These are phyloP conservation scores for Halisarca cf. caerulea DNA, from an alignment of 37 sponge, comb jelly and placozoan genomes.

Conservation along the genomic window DNA sequence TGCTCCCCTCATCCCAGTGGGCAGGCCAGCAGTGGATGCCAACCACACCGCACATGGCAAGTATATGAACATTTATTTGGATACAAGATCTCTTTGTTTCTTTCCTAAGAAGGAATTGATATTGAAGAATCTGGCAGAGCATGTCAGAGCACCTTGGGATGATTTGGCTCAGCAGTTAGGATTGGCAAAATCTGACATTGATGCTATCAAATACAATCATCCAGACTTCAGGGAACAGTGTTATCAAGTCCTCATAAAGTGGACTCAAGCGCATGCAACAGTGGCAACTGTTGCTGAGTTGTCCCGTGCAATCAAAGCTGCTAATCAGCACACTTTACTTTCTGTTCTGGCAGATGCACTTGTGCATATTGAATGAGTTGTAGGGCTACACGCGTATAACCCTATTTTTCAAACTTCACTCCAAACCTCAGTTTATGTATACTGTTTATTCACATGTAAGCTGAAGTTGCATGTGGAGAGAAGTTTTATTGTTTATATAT, in stretches of 20 bases:
- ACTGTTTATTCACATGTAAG: no score
- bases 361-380: no score
- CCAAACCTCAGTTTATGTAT: no score
- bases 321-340: neutral
- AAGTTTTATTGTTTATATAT: no score
- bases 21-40: no score
- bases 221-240: neutral
- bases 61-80: neutral
- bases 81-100: neutral
- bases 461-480: no score
- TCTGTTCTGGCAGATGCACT: neutral
- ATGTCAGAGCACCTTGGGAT: neutral
- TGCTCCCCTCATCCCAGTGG: no score
- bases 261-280: constrained; percentile 2
- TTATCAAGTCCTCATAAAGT: constrained; percentile 7
- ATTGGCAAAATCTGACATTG: neutral
- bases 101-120: neutral
- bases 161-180: neutral
- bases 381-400: no score
- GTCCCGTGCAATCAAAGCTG: neutral
- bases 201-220: neutral
- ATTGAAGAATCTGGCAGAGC: neutral
- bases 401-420: no score
- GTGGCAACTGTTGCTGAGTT: constrained; percentile 4
- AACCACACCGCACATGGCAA: neutral